These are phyloP conservation scores for Aeoliscus strigatus DNA, from an alignment of 2,797 vertebrate species.

Conservation along the genomic window DNA sequence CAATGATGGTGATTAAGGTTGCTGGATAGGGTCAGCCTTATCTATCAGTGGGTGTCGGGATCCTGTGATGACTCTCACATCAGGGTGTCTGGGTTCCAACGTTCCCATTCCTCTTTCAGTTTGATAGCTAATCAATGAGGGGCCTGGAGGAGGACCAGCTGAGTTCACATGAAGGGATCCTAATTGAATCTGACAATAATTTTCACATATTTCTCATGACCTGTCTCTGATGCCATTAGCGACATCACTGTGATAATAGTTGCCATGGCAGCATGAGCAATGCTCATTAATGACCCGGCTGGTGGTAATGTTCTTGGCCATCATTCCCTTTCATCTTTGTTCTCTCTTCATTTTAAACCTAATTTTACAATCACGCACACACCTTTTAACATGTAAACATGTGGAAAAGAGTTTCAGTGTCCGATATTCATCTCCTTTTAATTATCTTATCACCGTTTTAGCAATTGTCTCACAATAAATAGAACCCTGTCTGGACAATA, in stretches of 20 bases:
- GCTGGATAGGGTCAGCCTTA: constrained; percentile 61
- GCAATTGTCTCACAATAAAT: constrained; percentile 47
- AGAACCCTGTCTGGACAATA: constrained; percentile 59
- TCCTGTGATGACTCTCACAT: constrained; percentile 64
- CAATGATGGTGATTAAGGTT: constrained; percentile 71
- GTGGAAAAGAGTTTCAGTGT: not conserved
- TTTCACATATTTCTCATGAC: constrained; percentile 82
- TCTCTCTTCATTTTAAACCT: constrained; percentile 19
- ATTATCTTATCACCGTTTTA: not conserved
- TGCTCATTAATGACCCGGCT: constrained; percentile 82
- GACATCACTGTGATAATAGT: constrained; percentile 82
- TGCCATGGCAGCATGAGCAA: constrained; percentile 86
- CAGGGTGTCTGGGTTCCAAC: constrained; percentile 57
- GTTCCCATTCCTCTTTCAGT: constrained; percentile 66
- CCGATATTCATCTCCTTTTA: not conserved
- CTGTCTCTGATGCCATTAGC: constrained; percentile 82
- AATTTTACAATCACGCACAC: constrained; percentile 9
- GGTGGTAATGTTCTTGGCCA: constrained; percentile 74
- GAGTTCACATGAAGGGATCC: constrained; percentile 77
- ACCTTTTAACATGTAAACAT: constrained; percentile 11
- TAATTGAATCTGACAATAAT: constrained; percentile 86
- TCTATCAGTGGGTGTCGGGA: constrained; percentile 54
- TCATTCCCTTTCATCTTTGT: constrained; percentile 56
- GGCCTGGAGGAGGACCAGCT: constrained; percentile 73
- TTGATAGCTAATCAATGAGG: constrained; percentile 80